These are phyloP conservation scores for Diabrotica undecimpunctata DNA, from an alignment of 1,140 invertebrate species.

Conservation along the genomic window DNA sequence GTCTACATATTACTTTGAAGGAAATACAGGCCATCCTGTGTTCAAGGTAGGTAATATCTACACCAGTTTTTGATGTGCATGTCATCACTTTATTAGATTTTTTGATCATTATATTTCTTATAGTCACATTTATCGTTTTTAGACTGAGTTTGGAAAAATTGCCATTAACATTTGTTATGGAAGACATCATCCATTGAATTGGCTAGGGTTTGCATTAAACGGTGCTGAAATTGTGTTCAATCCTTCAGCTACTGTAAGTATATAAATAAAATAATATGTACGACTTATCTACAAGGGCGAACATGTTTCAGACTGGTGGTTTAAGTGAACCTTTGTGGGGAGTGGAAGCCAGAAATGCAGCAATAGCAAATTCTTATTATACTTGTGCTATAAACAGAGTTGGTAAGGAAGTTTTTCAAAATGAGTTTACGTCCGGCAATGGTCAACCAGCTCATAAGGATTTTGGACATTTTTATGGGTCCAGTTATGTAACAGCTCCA, in stretches of 20 bases:
- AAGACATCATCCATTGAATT: conserved; percentile 95
- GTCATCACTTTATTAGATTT: too few relatives aligned
- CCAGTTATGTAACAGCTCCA: conserved; percentile 90
- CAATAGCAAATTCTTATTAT: conserved; percentile 93
- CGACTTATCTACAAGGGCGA: too few relatives aligned
- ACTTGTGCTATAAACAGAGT: conserved; percentile 96
- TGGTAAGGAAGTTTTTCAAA: conserved; percentile 85
- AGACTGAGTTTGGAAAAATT: conserved; percentile 80
- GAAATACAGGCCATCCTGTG: conserved; percentile 94
- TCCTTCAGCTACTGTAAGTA: conserved; percentile 82
- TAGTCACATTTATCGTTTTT: conserved; percentile 12
- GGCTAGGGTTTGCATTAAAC: conserved; percentile 95
- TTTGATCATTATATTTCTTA: too few relatives aligned
- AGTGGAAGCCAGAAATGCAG: conserved; percentile 96
- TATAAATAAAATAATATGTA: background rate
- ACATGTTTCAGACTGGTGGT: conserved; percentile 48
- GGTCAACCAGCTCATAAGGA: conserved; percentile 85
- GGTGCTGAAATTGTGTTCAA: conserved; percentile 99
- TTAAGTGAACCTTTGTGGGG: conserved; percentile 94
- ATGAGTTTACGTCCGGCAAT: conserved; percentile 95
- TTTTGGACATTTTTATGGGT: conserved; percentile 97
- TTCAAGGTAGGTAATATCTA: conserved; percentile 61
- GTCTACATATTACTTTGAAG: conserved; percentile 97
- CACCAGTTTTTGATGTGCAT: too few relatives aligned
- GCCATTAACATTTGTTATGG: conserved; percentile 89